A percentile compares a stretch with the other conserved stretches of the same genome.
These are phyloP conservation scores for Rhodinocichla rosea DNA, from an alignment of 2,113 vertebrate genomes.

Conservation along the genomic window DNA sequence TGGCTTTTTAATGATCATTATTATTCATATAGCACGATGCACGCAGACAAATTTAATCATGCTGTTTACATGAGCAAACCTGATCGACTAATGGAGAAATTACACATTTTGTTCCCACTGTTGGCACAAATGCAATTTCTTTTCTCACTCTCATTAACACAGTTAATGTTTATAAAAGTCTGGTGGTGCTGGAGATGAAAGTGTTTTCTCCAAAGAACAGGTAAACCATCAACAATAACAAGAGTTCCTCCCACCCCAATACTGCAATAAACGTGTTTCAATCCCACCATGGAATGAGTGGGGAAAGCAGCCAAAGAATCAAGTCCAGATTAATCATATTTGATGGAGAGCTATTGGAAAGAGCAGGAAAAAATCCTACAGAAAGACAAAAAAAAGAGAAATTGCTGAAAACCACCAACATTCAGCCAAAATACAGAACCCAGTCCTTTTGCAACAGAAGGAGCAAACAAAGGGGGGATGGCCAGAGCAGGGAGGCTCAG, in stretches of 20 bases:
- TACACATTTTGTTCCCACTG: not conserved
- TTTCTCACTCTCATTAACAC: conserved; percentile 3
- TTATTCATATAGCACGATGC: not conserved
- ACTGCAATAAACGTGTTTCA: not conserved
- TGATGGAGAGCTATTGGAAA: not conserved
- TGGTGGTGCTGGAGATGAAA: not conserved
- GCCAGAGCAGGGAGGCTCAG: not conserved
- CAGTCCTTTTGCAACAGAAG: not conserved
- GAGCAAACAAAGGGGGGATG: too few species aligned
- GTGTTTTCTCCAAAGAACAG: conserved; percentile 1
- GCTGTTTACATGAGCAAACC: conserved; percentile 32
- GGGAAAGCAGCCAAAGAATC: not conserved
- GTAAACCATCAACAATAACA: not conserved
- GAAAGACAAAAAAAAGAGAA: not conserved
- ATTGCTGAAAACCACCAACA: not conserved
- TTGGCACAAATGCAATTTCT: not conserved
- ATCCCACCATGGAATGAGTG: not conserved
- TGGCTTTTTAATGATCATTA: conserved; percentile 31
- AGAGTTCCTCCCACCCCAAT: not conserved
- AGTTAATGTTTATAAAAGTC: not conserved
- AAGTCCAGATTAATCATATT: not conserved
- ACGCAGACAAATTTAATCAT: conserved; percentile 6
- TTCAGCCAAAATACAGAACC: not conserved
- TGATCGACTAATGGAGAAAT: conserved; percentile 32
- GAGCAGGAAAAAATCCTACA: not conserved